Evolutionary conservation across 2,113 vertebrate genomes (phyloP), one percentile per base, ranked within the genome.

Genomic region (Tinamus guttatus): DNA sequence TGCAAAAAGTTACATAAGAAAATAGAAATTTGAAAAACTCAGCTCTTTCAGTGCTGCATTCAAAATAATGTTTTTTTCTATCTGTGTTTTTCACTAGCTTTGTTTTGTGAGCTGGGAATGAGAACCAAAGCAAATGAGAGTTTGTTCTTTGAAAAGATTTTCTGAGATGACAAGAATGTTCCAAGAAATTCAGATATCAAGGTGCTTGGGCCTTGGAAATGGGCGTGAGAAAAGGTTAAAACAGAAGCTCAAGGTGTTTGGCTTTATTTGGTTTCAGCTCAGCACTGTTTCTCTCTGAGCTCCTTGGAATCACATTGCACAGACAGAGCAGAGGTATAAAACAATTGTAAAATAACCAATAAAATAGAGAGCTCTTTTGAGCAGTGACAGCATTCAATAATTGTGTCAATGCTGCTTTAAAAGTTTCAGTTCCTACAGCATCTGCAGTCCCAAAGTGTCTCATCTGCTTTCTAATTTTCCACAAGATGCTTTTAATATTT

Each of bases 401-500:
- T 94, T 85, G 83, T 94, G 81, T 94, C 95, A 90, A 94, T 89
- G 87, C 94, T 82, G n/a, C 85, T 97, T 98, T 97, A 96, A 96
- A 97, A 97, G 94, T 95, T 97, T 91, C 79, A 25, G 71, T 93
- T 96, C 93, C 81, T 96, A 62, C 97, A 90, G 94, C 92, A 93
- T 96, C 92, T 97, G 86, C 81, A 97, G 77, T 97, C 96, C 92
- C 73, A 89, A 98, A 97, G 94, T 98, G 93, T 98, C 95, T 98
- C 96, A 97, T 98, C 96, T 97, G 96, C 96, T 97, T 97, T 97
- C 96, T 94, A 98, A 98, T 98, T 97, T 98, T 97, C 97, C 97
- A 96, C 96, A 98, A 98, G 95, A 98, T 97, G 97, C 95, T 98
- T 97, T 98, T 97, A 97, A 97, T 98, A 98, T 98, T 98, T 98